A percentile compares a stretch with the other conserved stretches of the same genome.
These are phyloP conservation scores for Artemia sinica DNA, from an alignment of 2,888 invertebrate species.

Conservation along the genomic window DNA sequence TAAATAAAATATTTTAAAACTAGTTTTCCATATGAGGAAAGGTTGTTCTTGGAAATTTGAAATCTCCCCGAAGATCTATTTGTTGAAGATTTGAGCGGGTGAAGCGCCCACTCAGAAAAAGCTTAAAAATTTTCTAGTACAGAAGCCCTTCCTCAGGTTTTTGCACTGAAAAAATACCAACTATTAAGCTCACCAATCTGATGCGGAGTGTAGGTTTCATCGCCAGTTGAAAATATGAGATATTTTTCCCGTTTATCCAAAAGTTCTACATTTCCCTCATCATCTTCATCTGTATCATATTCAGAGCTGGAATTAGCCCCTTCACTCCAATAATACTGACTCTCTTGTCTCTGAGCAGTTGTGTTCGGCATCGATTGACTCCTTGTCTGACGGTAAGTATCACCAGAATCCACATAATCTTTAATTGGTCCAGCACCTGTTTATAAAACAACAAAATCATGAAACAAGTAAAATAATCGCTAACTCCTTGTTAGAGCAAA, in stretches of 20 bases:
- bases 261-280: constrained; percentile 25
- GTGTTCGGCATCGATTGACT: background rate
- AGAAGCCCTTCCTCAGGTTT: too few relatives aligned
- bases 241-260: constrained; percentile 39
- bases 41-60: too few relatives aligned
- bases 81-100: too few relatives aligned
- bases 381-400: background rate
- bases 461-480: too few relatives aligned
- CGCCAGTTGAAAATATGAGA: constrained; percentile 65
- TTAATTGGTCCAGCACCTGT: too few relatives aligned
- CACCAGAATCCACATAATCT: background rate
- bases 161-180: background rate
- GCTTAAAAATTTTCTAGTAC: too few relatives aligned
- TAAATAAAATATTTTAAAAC: too few relatives aligned
- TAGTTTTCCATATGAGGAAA: too few relatives aligned
- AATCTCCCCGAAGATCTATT: too few relatives aligned
- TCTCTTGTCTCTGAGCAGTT: background rate
- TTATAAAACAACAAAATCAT: too few relatives aligned
- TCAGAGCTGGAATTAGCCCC: constrained; percentile 14
- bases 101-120: too few relatives aligned
- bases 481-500: too few relatives aligned
- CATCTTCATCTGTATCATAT: constrained; percentile 18
- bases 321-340: constrained; percentile 12
- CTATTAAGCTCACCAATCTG: constrained; percentile 44
- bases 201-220: constrained; percentile 65